phyloP scores from a whole-genome alignment of 2,113 vertebrate species.

The Stomatorhinus ivindoensis region DNA sequence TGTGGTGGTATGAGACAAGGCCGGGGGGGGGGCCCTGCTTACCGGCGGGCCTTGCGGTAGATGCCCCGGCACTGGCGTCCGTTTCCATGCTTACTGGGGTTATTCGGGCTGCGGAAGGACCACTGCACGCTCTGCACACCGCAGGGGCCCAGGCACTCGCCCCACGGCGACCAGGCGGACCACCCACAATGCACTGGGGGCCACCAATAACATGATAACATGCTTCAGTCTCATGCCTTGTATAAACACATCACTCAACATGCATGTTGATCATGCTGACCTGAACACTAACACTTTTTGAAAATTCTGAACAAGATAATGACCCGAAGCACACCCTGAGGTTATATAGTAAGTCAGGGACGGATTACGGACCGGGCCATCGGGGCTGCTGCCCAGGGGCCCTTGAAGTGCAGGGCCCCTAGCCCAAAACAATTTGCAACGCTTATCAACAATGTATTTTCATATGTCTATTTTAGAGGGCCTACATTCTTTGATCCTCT shows the following conservation, averaged over 20 bases:
- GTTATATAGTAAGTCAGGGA: too few species aligned
- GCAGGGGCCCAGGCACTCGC: slow-evolving; percentile 75
- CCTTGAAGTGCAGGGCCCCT: too few species aligned
- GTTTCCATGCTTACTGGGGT: slow-evolving; percentile 57
- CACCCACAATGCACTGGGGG: slow-evolving; percentile 76
- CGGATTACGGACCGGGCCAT: too few species aligned
- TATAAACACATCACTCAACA: not conserved
- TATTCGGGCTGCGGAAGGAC: slow-evolving; percentile 85
- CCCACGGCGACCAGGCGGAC: slow-evolving; percentile 84
- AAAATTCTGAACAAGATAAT: not conserved
- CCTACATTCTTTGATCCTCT: too few species aligned
- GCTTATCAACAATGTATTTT: too few species aligned
- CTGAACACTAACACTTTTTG: not conserved
- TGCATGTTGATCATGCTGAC: not conserved
- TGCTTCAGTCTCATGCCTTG: not conserved
- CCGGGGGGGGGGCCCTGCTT: not conserved
- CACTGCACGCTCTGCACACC: slow-evolving; percentile 81
- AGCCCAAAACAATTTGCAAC: too few species aligned
- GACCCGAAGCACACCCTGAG: too few species aligned
- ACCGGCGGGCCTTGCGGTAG: slow-evolving; percentile 82
- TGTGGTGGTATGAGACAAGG: not conserved
- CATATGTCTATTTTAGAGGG: too few species aligned
- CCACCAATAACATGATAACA: slow-evolving; percentile 6
- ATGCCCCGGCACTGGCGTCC: slow-evolving; percentile 71
- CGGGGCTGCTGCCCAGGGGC: too few species aligned